phyloP scores from a whole-genome alignment of 2,797 vertebrate species.

The Momotus momota region DNA sequence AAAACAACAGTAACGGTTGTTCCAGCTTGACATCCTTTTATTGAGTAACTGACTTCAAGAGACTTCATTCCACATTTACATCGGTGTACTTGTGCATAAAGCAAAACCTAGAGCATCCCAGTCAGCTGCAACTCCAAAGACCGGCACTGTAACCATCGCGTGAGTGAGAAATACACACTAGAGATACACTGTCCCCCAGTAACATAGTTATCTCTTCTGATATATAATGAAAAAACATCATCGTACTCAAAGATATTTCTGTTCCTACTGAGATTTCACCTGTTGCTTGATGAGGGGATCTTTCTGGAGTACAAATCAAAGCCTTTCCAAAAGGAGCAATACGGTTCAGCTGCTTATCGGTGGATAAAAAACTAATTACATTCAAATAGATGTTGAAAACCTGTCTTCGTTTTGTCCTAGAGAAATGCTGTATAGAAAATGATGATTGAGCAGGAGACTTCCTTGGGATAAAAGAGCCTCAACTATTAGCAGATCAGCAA shows the following conservation, averaged over 20 bases:
- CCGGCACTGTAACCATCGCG: accelerated
- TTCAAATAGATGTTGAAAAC: neutral
- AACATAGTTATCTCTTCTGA: neutral
- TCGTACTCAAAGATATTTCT: neutral
- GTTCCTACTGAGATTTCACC: neutral
- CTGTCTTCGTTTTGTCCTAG: neutral
- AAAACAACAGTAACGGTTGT: neutral
- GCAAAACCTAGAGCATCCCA: neutral
- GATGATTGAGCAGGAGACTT: neutral
- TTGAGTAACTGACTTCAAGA: neutral
- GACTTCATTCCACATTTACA: neutral
- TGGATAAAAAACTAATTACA: neutral
- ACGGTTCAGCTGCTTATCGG: neutral
- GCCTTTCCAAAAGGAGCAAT: neutral
- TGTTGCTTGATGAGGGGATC: neutral
- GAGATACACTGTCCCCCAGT: neutral
- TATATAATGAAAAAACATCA: neutral
- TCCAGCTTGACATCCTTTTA: neutral
- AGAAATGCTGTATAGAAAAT: neutral
- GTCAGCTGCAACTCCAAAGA: neutral
- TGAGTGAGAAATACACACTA: neutral
- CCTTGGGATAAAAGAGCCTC: constrained; percentile 26
- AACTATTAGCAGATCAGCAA: constrained; percentile 28
- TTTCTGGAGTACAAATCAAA: neutral
- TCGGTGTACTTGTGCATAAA: neutral